phyloP scores from a whole-genome alignment of 2,888 invertebrate species.

The Rhagium mordax region DNA sequence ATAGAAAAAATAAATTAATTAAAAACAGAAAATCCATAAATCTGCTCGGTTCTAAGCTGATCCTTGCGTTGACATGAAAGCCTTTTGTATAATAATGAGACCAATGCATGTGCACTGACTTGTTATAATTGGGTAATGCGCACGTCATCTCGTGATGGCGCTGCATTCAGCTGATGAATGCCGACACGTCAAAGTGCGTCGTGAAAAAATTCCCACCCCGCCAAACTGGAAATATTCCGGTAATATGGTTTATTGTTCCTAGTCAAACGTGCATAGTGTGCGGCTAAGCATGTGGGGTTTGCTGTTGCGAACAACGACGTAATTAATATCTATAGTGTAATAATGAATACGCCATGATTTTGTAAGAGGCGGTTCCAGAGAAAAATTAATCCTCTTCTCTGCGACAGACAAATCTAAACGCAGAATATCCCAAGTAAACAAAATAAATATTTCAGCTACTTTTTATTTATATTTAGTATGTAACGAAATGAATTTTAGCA shows the following conservation, averaged over 20 bases:
- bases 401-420: too few species aligned
- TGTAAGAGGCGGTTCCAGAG: too few species aligned
- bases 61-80: constrained; percentile 19
- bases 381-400: too few species aligned
- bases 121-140: constrained; percentile 33
- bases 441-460: too few species aligned
- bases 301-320: neutral
- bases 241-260: constrained; percentile 8
- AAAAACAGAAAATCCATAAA: neutral
- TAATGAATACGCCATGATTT: neutral
- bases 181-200: constrained; percentile 6
- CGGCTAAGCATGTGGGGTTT: neutral
- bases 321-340: neutral
- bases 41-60: neutral
- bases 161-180: neutral
- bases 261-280: neutral
- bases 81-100: constrained; percentile 31
- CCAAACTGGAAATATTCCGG: constrained; percentile 12
- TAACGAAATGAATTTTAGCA: too few species aligned
- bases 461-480: too few species aligned
- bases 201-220: constrained; percentile 3
- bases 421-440: too few species aligned
- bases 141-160: constrained; percentile 12
- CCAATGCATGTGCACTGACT: constrained; percentile 37
- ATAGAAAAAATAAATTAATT: neutral